Evolutionary conservation across 2,113 vertebrate genomes (phyloP).

Genomic region (Oceanodroma tethys): DNA sequence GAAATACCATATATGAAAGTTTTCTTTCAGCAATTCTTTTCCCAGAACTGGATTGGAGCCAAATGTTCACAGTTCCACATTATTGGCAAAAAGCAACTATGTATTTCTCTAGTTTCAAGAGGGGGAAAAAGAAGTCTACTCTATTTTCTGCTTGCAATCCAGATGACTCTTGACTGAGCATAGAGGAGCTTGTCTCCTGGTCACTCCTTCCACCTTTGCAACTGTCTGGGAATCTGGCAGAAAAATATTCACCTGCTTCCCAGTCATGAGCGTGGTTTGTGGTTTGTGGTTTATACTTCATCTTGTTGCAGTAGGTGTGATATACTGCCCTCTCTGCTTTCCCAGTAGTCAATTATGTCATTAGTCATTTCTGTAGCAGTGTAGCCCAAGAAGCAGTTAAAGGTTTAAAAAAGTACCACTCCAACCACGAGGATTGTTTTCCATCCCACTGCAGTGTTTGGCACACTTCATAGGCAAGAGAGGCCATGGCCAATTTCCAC

Average conservation of each 20-base stretch:
- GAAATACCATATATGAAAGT: not conserved
- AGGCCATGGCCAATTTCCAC: not conserved
- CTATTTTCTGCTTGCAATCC: not conserved
- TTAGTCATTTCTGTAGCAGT: not conserved
- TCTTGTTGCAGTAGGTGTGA: not conserved
- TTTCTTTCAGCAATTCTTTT: not conserved
- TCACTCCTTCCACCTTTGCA: not conserved
- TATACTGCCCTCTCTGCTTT: not conserved
- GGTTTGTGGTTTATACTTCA: not conserved
- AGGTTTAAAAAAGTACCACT: not conserved
- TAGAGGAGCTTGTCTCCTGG: not conserved
- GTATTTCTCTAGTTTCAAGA: not conserved
- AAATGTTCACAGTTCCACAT: not conserved
- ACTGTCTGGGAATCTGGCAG: not conserved
- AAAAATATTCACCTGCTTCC: not conserved
- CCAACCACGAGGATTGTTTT: not conserved
- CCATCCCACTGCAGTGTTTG: not conserved
- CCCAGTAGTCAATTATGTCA: not conserved
- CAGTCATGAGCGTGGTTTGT: not conserved
- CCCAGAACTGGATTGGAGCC: not conserved
- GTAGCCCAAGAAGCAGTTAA: not conserved
- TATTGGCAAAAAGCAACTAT: not conserved
- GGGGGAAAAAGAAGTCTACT: rapidly evolving
- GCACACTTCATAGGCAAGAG: not conserved
- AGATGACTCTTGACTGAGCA: not conserved